phyloP scores from a whole-genome alignment of 2,113 vertebrate species.

The Chroicocephalus ridibundus region DNA sequence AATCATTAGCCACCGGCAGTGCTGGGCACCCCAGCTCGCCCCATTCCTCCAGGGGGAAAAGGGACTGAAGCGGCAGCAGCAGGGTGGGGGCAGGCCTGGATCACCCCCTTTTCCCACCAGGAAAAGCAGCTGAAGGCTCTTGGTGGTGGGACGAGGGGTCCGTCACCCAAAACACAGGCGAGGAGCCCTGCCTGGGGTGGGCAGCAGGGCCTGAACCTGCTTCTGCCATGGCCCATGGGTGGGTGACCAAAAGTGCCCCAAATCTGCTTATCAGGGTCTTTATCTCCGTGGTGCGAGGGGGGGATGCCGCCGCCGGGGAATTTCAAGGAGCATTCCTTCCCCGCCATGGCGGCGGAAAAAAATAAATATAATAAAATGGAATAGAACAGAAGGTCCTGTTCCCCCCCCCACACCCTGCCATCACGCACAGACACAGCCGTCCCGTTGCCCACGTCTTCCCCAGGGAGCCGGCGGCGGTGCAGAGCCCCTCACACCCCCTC shows the following conservation, averaged over 20 bases:
- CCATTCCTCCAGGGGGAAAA: background rate
- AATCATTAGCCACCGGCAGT: background rate
- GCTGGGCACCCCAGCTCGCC: background rate
- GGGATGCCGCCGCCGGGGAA: background rate
- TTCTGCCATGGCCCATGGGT: background rate
- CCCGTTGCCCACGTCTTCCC: background rate
- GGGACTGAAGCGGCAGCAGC: fast-evolving
- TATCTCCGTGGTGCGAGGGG: background rate
- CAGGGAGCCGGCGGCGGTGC: fast-evolving
- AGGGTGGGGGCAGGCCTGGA: background rate
- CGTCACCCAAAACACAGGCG: fast-evolving
- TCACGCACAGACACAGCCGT: fast-evolving
- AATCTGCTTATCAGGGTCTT: background rate
- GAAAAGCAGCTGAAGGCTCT: background rate
- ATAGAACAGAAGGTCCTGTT: background rate
- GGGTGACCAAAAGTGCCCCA: background rate
- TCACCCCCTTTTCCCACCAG: background rate
- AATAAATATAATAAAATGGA: background rate
- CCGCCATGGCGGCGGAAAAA: fast-evolving
- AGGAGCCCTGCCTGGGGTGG: background rate
- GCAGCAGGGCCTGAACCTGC: background rate
- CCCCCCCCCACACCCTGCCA: fast-evolving
- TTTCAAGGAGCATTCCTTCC: constrained; percentile 26
- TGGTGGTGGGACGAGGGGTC: background rate
- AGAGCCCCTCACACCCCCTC: background rate